Conservation (phyloP, 2,888 invertebrate species). For the Drosophila histrio region DNA sequence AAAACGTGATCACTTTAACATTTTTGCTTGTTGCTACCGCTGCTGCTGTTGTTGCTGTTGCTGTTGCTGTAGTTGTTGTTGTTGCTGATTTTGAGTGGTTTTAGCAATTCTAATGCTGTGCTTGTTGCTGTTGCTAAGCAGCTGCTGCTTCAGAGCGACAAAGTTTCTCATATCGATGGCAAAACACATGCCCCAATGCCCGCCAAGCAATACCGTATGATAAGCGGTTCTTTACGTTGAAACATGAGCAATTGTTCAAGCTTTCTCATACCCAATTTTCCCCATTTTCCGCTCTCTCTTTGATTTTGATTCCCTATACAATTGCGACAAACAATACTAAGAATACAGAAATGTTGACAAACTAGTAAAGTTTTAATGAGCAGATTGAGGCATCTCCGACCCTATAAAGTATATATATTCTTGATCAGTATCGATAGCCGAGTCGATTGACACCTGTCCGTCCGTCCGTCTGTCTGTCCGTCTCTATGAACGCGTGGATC, state of each 20-base stretch:
- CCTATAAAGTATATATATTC: no score
- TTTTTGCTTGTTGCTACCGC: constrained; percentile 71
- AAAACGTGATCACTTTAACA: constrained; percentile 83
- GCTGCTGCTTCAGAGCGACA: constrained; percentile 36
- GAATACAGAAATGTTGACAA: no score
- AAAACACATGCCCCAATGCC: constrained; percentile 45
- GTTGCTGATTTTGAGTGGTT: constrained; percentile 70
- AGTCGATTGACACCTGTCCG: no score
- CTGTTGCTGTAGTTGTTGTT: constrained; percentile 47
- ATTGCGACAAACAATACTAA: no score
- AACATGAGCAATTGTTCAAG: constrained; percentile 53
- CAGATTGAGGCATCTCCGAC: no score
- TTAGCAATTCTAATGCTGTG: constrained; percentile 78
- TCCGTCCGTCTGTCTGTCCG: no score
- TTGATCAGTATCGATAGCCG: no score
- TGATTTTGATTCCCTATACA: no score
- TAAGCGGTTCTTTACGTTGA: constrained; percentile 60
- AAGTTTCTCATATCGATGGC: constrained; percentile 50
- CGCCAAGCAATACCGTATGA: constrained; percentile 64
- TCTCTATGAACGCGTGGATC: no score
- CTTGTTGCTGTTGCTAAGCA: constrained; percentile 20
- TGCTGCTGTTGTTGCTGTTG: constrained; percentile 46
- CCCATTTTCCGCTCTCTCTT: background rate
- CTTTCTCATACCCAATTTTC: constrained; percentile 27
- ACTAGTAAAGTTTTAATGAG: no score